Evolutionary conservation across 2,888 invertebrate genomes (phyloP).

Genomic region (Parnassius apollo): DNA sequence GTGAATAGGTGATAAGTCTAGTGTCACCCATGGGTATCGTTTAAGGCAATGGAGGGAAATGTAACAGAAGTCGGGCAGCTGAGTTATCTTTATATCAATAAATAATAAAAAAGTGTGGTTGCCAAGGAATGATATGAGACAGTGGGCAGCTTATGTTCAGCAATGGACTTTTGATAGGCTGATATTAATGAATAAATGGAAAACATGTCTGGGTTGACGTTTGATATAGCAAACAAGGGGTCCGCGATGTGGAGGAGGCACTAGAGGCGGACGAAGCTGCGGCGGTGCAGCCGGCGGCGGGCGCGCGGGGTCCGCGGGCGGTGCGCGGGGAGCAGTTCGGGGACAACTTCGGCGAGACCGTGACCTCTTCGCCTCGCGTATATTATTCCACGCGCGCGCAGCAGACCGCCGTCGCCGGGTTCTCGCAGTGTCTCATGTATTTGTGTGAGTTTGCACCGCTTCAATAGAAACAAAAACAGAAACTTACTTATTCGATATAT

Average conservation of each 20-base stretch:
- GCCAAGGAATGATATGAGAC: too few species aligned
- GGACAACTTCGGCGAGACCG: conserved; percentile 59
- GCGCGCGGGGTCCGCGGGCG: conserved; percentile 38
- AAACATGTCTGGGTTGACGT: too few species aligned
- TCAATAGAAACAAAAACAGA: neutral
- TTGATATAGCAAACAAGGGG: conserved; percentile 60
- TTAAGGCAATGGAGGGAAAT: too few species aligned
- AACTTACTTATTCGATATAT: too few species aligned
- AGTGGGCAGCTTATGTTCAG: too few species aligned
- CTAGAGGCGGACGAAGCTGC: conserved; percentile 62
- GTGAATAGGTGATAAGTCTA: too few species aligned
- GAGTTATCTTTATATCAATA: too few species aligned
- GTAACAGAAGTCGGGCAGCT: too few species aligned
- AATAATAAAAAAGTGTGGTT: too few species aligned
- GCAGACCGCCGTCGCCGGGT: conserved; percentile 51
- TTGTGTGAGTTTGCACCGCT: conserved; percentile 55
- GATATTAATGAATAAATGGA: neutral
- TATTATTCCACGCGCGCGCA: conserved; percentile 31
- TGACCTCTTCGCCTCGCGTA: conserved; percentile 18
- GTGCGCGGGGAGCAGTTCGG: conserved; percentile 53
- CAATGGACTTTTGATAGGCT: neutral
- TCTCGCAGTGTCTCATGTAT: conserved; percentile 70
- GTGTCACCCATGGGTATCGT: too few species aligned
- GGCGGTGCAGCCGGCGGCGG: conserved; percentile 27
- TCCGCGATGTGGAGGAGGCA: conserved; percentile 63